phyloP scores from a whole-genome alignment of 2,797 vertebrate genomes.

The Agapornis canus region DNA sequence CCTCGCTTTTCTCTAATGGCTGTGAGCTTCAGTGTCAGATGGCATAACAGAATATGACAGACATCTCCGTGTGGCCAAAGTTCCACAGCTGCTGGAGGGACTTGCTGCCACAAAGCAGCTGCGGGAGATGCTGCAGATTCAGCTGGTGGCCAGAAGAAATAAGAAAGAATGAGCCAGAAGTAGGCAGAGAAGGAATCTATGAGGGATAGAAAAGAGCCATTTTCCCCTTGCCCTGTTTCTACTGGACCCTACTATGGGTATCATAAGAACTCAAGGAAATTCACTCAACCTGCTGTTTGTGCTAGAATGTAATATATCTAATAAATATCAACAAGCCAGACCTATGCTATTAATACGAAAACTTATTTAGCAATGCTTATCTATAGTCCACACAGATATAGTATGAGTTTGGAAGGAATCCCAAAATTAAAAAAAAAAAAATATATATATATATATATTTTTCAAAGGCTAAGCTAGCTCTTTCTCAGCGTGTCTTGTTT shows the following conservation, averaged over 20 bases:
- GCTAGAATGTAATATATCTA: neutral
- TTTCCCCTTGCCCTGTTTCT: neutral
- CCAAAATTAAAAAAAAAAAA: neutral
- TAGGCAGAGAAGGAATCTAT: neutral
- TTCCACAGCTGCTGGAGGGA: conserved; percentile 39
- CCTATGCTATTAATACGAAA: neutral
- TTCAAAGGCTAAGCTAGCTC: neutral
- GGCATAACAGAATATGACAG: neutral
- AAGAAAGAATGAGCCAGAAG: neutral
- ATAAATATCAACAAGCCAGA: neutral
- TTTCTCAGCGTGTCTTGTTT: neutral
- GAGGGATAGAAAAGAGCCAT: neutral
- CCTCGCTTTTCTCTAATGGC: neutral
- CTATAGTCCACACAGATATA: neutral
- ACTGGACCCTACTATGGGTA: neutral
- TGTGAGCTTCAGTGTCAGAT: neutral
- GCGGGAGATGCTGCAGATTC: neutral
- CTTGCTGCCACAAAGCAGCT: conserved; percentile 6
- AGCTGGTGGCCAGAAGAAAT: neutral
- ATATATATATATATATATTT: neutral
- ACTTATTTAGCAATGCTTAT: neutral
- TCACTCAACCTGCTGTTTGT: neutral
- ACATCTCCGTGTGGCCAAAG: neutral
- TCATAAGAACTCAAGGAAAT: neutral
- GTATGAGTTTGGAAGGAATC: neutral